A percentile compares a stretch with the other conserved stretches of the same genome.
phyloP scores from a whole-genome alignment of 2,888 invertebrate genomes.

The Xanthia icteritia region DNA sequence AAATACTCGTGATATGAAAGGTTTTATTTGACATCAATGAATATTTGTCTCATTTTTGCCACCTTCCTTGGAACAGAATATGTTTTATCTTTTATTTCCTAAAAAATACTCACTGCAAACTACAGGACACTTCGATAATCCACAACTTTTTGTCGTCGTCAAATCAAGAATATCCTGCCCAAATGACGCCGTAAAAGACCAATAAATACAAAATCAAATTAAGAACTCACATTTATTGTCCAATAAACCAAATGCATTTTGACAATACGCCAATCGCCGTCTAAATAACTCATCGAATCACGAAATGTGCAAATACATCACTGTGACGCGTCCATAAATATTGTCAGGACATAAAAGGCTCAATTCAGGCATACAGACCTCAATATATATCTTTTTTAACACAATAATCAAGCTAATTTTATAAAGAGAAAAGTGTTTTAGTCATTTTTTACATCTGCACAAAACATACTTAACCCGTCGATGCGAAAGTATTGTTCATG shows the following conservation, averaged over 20 bases:
- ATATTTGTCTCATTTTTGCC: conserved; percentile 21
- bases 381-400: conserved; percentile 55
- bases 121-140: not conserved
- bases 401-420: conserved; percentile 66
- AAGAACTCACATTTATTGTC: conserved; percentile 61
- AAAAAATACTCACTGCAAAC: not conserved
- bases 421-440: conserved; percentile 57
- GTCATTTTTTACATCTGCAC: conserved; percentile 8
- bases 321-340: conserved; percentile 77
- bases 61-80: conserved; percentile 1
- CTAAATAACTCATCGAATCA: conserved; percentile 76
- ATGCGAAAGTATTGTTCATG: conserved; percentile 37
- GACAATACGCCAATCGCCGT: conserved; percentile 72
- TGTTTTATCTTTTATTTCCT: not conserved
- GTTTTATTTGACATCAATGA: conserved; percentile 33
- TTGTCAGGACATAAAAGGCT: conserved; percentile 73
- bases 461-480: conserved; percentile 17
- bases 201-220: conserved; percentile 67
- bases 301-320: conserved; percentile 71
- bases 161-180: conserved; percentile 22
- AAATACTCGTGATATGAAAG: conserved; percentile 14
- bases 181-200: conserved; percentile 54
- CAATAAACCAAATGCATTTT: conserved; percentile 72
- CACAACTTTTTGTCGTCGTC: conserved; percentile 37
- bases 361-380: conserved; percentile 53